Evolutionary conservation across 2,888 invertebrate genomes (phyloP).

Genomic region (Drosophila formosana): DNA sequence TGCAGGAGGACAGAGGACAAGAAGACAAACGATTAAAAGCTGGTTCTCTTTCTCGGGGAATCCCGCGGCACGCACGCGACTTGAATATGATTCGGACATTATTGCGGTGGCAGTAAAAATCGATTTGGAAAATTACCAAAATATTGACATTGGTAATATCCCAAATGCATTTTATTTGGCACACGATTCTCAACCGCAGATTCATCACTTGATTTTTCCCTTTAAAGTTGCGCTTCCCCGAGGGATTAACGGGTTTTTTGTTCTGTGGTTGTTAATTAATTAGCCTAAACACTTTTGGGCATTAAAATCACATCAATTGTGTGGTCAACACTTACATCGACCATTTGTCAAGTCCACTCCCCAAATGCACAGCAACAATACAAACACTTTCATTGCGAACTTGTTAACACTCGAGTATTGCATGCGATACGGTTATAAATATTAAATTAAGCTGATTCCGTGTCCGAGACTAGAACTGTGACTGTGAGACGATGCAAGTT

Average conservation of each 20-base stretch:
- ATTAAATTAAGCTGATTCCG: constrained; percentile 1
- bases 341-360: constrained; percentile 39
- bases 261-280: no score
- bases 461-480: constrained; percentile 27
- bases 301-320: constrained; percentile 22
- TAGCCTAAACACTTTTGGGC: constrained; percentile 7
- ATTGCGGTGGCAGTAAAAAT: background rate
- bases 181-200: constrained; percentile 13
- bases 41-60: constrained; percentile 44
- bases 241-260: constrained; percentile 38
- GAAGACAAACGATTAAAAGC: constrained; percentile 32
- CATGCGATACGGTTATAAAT: constrained; percentile 7
- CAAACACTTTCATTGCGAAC: constrained; percentile 38
- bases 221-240: constrained; percentile 6
- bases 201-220: constrained; percentile 22
- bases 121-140: constrained; percentile 6
- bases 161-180: constrained; percentile 22
- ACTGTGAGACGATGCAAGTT: constrained; percentile 41
- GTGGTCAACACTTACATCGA: constrained; percentile 59
- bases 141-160: constrained; percentile 14
- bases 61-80: constrained; percentile 28
- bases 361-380: constrained; percentile 38
- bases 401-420: background rate
- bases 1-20: constrained; percentile 34
- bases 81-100: constrained; percentile 49